phyloP scores from a whole-genome alignment of 2,113 vertebrate genomes.

The Falcunculus frontatus region DNA sequence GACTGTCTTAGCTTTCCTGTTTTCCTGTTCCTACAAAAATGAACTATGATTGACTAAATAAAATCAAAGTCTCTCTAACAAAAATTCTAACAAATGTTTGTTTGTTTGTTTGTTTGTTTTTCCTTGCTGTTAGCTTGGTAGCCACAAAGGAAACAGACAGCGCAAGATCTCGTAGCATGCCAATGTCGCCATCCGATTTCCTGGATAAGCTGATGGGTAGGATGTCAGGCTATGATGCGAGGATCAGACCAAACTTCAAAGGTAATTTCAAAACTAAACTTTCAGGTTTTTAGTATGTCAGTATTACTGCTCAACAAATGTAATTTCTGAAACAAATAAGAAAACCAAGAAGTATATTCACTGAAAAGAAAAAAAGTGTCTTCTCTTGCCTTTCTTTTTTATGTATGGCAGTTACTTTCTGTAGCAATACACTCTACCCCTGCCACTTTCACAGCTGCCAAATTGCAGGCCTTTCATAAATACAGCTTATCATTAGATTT shows the following conservation, averaged over 20 bases:
- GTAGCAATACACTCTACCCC: not conserved
- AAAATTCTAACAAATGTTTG: slow-evolving; percentile 3
- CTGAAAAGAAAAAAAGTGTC: not conserved
- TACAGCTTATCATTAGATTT: not conserved
- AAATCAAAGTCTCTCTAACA: not conserved
- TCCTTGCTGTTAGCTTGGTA: slow-evolving; percentile 77
- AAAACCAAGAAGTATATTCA: not conserved
- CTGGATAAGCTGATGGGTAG: slow-evolving; percentile 97
- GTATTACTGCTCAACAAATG: not conserved
- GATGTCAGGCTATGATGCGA: slow-evolving; percentile 95
- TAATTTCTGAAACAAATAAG: not conserved
- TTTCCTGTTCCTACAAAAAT: not conserved
- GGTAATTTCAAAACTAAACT: slow-evolving; percentile 71
- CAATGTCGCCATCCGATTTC: slow-evolving; percentile 96
- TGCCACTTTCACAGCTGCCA: not conserved
- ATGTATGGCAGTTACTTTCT: not conserved
- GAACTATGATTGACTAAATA: not conserved
- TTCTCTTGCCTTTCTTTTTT: not conserved
- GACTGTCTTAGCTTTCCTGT: not conserved
- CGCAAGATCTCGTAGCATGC: slow-evolving; percentile 76
- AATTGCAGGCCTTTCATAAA: not conserved
- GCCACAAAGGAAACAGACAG: slow-evolving; percentile 87
- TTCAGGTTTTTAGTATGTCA: not conserved
- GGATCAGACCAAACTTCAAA: slow-evolving; percentile 98
- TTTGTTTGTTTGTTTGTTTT: slow-evolving; percentile 35